Evolutionary conservation across 1,140 invertebrate species (phyloP).

Genomic region (Hirudo medicinalis): DNA sequence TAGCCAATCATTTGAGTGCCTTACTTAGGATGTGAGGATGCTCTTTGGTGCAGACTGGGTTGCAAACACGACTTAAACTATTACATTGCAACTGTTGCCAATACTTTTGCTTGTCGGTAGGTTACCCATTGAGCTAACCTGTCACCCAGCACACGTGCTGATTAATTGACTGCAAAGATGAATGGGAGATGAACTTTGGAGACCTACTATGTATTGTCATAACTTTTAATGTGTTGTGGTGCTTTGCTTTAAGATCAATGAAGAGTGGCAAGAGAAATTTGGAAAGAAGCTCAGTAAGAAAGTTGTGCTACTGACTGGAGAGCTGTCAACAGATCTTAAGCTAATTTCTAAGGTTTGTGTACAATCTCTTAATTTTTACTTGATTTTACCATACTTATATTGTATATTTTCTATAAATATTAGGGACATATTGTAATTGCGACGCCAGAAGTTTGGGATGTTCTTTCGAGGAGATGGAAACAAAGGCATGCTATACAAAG

Average conservation of each 20-base stretch:
- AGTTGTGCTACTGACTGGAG: constrained; percentile 83
- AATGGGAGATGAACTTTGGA: too few species aligned
- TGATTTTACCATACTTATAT: neutral
- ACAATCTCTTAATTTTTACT: neutral
- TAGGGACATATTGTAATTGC: constrained; percentile 89
- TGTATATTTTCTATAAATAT: too few species aligned
- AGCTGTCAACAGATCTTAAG: constrained; percentile 93
- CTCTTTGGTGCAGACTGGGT: too few species aligned
- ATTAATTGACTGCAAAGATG: neutral
- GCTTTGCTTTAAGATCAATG: constrained; percentile 50
- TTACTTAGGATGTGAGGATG: neutral
- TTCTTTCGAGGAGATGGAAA: constrained; percentile 93
- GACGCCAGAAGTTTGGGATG: constrained; percentile 97
- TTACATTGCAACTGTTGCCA: too few species aligned
- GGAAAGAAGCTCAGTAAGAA: constrained; percentile 62
- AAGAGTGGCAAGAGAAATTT: constrained; percentile 83
- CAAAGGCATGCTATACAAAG: constrained; percentile 96
- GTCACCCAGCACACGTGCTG: neutral
- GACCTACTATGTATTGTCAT: too few species aligned
- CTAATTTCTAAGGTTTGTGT: constrained; percentile 46
- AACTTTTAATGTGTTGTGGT: neutral
- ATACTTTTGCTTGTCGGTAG: too few species aligned
- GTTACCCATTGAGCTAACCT: too few species aligned
- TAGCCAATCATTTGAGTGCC: neutral
- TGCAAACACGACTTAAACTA: too few species aligned